Percentiles rank a stretch among this genome's conserved stretches.
Conservation (phyloP, 2,113 vertebrate species). For the Probosciger aterrimus region DNA sequence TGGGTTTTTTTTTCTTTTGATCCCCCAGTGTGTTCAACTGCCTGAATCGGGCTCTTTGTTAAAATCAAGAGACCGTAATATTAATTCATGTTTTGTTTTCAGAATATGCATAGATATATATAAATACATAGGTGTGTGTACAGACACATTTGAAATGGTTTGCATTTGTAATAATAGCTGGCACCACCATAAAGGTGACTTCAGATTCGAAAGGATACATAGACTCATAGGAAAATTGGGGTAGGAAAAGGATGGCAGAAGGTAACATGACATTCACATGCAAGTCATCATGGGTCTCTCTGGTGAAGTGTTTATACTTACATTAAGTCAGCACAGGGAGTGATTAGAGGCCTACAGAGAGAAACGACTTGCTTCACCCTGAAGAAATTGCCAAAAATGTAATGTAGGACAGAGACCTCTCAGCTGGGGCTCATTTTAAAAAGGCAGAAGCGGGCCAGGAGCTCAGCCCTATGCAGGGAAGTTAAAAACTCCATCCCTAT, state of each 20-base stretch:
- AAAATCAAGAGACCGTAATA: not conserved
- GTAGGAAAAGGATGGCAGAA: not conserved
- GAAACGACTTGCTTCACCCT: not conserved
- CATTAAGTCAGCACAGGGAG: not conserved
- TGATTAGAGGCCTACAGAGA: constrained; percentile 5
- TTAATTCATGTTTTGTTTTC: not conserved
- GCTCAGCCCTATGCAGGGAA: accelerated
- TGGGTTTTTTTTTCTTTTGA: not conserved
- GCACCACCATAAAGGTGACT: not conserved
- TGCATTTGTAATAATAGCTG: constrained; percentile 13
- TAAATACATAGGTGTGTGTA: not conserved
- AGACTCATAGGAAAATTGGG: constrained; percentile 8
- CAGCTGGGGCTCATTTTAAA: not conserved
- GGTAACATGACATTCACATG: not conserved
- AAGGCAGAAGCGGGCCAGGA: not conserved
- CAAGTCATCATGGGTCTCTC: not conserved
- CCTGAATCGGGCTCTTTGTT: not conserved
- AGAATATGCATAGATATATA: not conserved
- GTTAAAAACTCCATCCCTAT: not conserved
- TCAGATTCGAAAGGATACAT: not conserved
- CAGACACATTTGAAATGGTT: not conserved
- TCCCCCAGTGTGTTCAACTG: not conserved
- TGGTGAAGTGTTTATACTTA: not conserved
- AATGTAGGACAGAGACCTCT: not conserved
- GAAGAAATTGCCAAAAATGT: constrained; percentile 11